Evolutionary conservation across 2,888 invertebrate species (phyloP).

Genomic region (Caenorhabditis doughertyi): DNA sequence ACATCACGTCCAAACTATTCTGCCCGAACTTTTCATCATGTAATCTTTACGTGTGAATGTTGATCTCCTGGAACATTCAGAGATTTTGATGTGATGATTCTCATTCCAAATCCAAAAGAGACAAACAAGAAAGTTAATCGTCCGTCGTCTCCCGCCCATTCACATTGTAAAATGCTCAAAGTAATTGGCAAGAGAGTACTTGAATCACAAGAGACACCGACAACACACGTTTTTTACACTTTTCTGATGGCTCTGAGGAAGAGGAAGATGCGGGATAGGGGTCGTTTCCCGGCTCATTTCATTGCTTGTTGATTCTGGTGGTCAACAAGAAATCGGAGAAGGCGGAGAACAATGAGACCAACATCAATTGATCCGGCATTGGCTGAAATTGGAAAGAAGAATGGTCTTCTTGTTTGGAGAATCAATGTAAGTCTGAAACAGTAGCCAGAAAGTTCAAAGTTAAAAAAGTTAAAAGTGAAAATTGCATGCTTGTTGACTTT

Average conservation of each 20-base stretch:
- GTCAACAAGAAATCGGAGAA: slow-evolving; percentile 28
- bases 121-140: slow-evolving; percentile 49
- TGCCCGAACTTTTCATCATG: background rate
- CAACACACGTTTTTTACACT: slow-evolving; percentile 58
- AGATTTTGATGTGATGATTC: too few relatives aligned
- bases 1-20: too few relatives aligned
- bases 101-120: slow-evolving; percentile 28
- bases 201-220: slow-evolving; percentile 26
- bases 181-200: slow-evolving; percentile 43
- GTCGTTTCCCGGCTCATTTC: slow-evolving; percentile 56
- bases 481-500: too few relatives aligned
- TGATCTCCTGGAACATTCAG: background rate
- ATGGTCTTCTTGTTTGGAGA: slow-evolving; percentile 82
- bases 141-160: slow-evolving; percentile 36
- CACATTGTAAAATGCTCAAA: slow-evolving; percentile 58
- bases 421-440: slow-evolving; percentile 76
- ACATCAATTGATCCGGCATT: slow-evolving; percentile 72
- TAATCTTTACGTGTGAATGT: background rate
- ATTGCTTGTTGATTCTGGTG: slow-evolving; percentile 58
- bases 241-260: slow-evolving; percentile 24
- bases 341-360: slow-evolving; percentile 40
- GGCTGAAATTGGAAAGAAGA: slow-evolving; percentile 78
- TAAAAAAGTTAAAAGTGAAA: too few relatives aligned
- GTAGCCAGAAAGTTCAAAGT: background rate
- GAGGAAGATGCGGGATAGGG: slow-evolving; percentile 17